Conservation (phyloP, 1,140 invertebrate species). For the Mycetomoellerius zeteki region DNA sequence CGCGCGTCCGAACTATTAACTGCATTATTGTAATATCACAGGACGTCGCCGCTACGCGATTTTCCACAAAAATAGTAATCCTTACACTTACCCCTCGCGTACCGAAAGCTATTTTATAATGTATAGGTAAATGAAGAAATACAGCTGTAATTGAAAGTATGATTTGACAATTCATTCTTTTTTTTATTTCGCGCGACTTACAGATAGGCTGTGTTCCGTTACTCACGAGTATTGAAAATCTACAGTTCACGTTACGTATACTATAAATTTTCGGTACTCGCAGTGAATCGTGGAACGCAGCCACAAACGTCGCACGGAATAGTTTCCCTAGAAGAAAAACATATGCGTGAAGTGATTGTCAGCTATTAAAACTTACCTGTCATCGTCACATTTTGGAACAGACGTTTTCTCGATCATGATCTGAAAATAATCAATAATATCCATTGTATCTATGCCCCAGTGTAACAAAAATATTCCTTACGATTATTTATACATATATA, state of each 20-base stretch:
- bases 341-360: conserved; percentile 53
- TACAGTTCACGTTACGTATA: too few relatives aligned
- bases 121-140: conserved; percentile 79
- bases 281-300: too few relatives aligned
- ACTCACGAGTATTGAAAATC: too few relatives aligned
- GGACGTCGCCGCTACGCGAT: conserved; percentile 7
- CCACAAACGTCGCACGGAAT: conserved; percentile 4
- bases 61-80: conserved; percentile 71
- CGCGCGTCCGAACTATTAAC: neutral
- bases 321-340: conserved; percentile 70
- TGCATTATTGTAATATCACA: neutral
- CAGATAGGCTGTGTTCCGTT: too few relatives aligned
- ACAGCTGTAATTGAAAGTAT: conserved; percentile 79
- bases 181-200: conserved; percentile 39
- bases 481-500: neutral
- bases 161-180: conserved; percentile 53
- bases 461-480: conserved; percentile 39
- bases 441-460: conserved; percentile 23
- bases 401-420: conserved; percentile 42
- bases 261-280: too few relatives aligned
- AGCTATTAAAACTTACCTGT: conserved; percentile 67
- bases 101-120: conserved; percentile 80
- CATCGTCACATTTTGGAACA: conserved; percentile 14
- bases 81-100: conserved; percentile 72
- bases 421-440: conserved; percentile 61